Evolutionary conservation across 2,113 vertebrate species (phyloP).

Genomic region (Phodopus roborovskii): DNA sequence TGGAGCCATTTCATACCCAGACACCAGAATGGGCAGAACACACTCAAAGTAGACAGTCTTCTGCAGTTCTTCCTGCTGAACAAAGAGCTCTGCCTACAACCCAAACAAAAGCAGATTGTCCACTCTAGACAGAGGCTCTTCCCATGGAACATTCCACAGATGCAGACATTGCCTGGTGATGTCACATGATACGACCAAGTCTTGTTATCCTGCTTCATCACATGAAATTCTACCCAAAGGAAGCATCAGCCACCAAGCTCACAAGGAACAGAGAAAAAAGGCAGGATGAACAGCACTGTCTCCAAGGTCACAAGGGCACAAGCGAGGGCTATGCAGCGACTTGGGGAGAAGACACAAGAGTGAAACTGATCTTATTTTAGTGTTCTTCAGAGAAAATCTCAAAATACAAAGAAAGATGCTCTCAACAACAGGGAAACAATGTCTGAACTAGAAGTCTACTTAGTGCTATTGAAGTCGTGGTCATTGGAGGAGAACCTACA

Average conservation of each 20-base stretch:
- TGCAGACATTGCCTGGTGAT: not conserved
- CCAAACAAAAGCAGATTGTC: not conserved
- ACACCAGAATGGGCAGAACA: no score
- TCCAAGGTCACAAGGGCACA: not conserved
- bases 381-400: conserved; percentile 54
- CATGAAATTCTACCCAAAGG: not conserved
- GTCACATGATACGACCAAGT: not conserved
- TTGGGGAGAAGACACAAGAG: conserved; percentile 61
- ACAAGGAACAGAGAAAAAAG: not conserved
- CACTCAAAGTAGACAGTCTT: not conserved
- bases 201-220: not conserved
- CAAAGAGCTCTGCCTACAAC: not conserved
- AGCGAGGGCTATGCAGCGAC: not conserved
- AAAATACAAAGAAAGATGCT: conserved; percentile 53
- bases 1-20: not conserved
- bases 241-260: not conserved
- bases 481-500: not conserved
- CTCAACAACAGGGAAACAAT: not conserved
- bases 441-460: not conserved
- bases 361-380: conserved; percentile 79
- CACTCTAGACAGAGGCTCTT: not conserved
- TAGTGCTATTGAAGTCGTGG: no score
- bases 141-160: not conserved
- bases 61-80: not conserved
- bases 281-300: rapidly evolving